Percentiles rank a stretch among this genome's conserved stretches.
Conservation (phyloP, 2,113 vertebrate genomes). For the Toxotes chatareus region DNA sequence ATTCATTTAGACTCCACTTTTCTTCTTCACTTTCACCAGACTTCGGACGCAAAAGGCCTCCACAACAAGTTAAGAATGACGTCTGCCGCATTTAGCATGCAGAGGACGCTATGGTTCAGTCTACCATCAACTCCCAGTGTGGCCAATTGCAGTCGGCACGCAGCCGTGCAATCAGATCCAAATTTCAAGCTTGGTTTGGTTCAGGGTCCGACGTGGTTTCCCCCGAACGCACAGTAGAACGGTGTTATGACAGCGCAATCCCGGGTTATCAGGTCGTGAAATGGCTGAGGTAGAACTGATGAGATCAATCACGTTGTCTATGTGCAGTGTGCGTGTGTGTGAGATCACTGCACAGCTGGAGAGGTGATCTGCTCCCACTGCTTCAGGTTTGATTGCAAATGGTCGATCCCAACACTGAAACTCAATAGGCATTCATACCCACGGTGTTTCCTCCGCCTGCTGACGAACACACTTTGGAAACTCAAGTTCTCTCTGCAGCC, state of each 20-base stretch:
- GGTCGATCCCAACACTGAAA: conserved; percentile 33
- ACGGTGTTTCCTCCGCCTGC: background rate
- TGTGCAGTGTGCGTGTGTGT: background rate
- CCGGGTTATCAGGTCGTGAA: conserved; percentile 48
- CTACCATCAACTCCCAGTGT: conserved; percentile 81
- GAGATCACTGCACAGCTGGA: conserved; percentile 48
- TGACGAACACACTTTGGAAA: background rate
- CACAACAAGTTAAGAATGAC: conserved; percentile 24
- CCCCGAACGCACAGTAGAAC: conserved; percentile 38
- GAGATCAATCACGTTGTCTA: conserved; percentile 43
- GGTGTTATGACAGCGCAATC: conserved; percentile 50
- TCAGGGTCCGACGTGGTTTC: conserved; percentile 45
- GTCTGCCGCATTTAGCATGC: conserved; percentile 50
- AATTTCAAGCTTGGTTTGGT: conserved; percentile 77
- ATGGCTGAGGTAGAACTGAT: conserved; percentile 49
- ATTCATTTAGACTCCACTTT: conserved; percentile 29
- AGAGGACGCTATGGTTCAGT: conserved; percentile 68
- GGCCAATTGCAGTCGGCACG: conserved; percentile 61
- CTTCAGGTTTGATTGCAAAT: conserved; percentile 45
- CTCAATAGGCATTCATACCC: background rate
- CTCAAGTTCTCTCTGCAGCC: background rate
- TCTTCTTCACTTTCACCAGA: conserved; percentile 34
- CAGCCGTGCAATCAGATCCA: conserved; percentile 74
- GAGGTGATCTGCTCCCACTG: conserved; percentile 4
- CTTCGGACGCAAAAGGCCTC: conserved; percentile 9